A percentile compares a stretch with the other conserved stretches of the same genome.
Evolutionary conservation across 2,797 vertebrate genomes (phyloP).

Genomic region (Sternarchorhynchus goeldii): DNA sequence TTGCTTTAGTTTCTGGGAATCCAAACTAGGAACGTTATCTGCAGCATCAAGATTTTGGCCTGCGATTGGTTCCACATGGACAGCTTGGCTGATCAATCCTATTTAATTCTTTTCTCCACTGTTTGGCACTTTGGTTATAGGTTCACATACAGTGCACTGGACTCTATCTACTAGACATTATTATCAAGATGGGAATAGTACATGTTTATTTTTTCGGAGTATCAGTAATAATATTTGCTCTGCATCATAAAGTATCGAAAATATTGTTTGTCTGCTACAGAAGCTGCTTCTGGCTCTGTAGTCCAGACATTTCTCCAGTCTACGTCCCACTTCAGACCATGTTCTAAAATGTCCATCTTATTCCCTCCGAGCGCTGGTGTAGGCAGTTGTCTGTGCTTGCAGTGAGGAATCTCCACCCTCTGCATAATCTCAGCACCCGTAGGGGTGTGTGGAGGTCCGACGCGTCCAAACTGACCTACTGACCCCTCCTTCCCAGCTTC

Average conservation of each 20-base stretch:
- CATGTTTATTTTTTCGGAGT: neutral
- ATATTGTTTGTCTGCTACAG: neutral
- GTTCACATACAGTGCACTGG: neutral
- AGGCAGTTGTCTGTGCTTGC: neutral
- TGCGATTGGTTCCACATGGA: slow-evolving; percentile 29
- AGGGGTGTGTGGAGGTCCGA: neutral
- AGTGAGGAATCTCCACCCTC: neutral
- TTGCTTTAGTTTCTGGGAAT: slow-evolving; percentile 37
- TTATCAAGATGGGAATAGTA: neutral
- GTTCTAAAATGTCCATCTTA: neutral
- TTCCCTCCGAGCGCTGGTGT: neutral
- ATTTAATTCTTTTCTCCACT: neutral
- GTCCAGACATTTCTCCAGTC: neutral
- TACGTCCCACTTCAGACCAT: neutral
- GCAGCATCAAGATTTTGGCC: slow-evolving; percentile 39
- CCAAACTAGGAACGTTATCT: slow-evolving; percentile 38
- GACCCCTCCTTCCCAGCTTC: too few relatives aligned
- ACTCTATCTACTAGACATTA: slow-evolving; percentile 2
- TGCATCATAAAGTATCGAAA: neutral
- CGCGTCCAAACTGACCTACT: neutral
- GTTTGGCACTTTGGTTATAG: neutral
- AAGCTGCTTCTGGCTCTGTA: neutral
- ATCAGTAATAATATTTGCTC: slow-evolving; percentile 24
- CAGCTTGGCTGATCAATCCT: neutral
- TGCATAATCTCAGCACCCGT: neutral